Base-by-base conservation (phyloP, 2,888 invertebrate genomes). In the Dryomyza anilis region DNA sequence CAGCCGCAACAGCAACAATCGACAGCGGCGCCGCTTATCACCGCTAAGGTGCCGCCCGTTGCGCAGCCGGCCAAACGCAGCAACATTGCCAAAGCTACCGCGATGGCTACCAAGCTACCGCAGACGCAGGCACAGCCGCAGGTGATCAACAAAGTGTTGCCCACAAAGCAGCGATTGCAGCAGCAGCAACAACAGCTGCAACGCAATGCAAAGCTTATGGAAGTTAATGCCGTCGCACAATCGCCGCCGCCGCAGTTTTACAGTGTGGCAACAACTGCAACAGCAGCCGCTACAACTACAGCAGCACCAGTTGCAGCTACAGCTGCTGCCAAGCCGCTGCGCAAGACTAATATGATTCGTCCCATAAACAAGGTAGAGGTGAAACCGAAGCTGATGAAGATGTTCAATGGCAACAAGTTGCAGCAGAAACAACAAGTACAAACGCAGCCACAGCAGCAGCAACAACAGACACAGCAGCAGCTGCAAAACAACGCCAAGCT, bases 311-410 rank as follows among this genome's bases (percentile, higher is more conserved):
- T 64, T 71, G 39, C 74, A 68, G 57, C 55, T 7, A 53, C 25
- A 39, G 14, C 16, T 12, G 60, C 36, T 14, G 48, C 64, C 66
- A 79, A 80, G 52, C 53, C 52, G 3, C 7, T 61, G 43, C 39
- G 30, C 3, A 61, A 61, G 14, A 52, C 79, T 1, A 79, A 81
- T 55, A 63, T 79, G 48, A 79, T 81, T n/a, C 65, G 80, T 3
- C 79, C 79, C 53, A 74, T 79, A 52, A 73, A 80, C 66, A 79
- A 79, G 59, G 70, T 77, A n/a, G 79, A 79, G 63, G 78, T 79
- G 12, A 79, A 79, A 67, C 79, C 79, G 0, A 79, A 79, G 59
- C 27, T 79, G 3, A 73, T 80, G 73, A 80, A 80, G 63, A 65
- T 48, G 21, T 14, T 30, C 21, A 7, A 10, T 7, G 7, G 43